Base-by-base conservation (phyloP, 1,140 invertebrate species). In the Drosophila pseudoobscura region DNA sequence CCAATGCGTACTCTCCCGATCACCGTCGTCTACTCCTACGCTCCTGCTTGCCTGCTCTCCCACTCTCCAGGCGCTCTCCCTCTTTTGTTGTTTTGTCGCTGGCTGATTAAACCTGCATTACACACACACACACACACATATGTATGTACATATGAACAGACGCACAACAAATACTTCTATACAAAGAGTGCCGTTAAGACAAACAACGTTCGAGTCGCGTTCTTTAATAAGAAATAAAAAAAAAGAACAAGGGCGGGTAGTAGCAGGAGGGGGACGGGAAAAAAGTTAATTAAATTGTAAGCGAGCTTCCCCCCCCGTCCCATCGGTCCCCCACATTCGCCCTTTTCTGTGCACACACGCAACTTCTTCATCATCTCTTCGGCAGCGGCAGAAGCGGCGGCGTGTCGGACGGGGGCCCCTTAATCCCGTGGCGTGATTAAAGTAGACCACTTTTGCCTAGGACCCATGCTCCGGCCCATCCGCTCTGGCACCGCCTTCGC, bases 361-460 rank as follows among this genome's bases (percentile, higher is more conserved):
- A 87, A 85, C 83, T 88, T 85, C 82, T 87, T 82, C 82, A 85
- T 85, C 82, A 85, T 85, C 82, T 39, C 35, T 39, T 39, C 35
- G 11, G 35, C 9, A 13, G 35, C 35, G 11, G 35, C 35, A 1
- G 35, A 7, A 31, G 61, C 55, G 5, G 35, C 35, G 13, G 69
- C 58, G 13, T 52, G 69, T 61, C 68, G 60, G 31, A 11, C 31
- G 31, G 31, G 9, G 72, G 51, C 52, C 82, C 80, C 83, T 78
- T 87, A 87, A 85, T 85, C 82, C 82, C 82, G 85, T 85, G 82
- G 82, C 82, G 83, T 85, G 82, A 85, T 85, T 85, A 85, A 85
- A 85, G 83, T 82, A 87, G 82, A 88, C 82, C 82, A 84, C 70
- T 69, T 56, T 45, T 22, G 72, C 54, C 69, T 53, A 22, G 65